Conservation (phyloP, 2,888 invertebrate genomes). For the Drosophila suboccidentalis region DNA sequence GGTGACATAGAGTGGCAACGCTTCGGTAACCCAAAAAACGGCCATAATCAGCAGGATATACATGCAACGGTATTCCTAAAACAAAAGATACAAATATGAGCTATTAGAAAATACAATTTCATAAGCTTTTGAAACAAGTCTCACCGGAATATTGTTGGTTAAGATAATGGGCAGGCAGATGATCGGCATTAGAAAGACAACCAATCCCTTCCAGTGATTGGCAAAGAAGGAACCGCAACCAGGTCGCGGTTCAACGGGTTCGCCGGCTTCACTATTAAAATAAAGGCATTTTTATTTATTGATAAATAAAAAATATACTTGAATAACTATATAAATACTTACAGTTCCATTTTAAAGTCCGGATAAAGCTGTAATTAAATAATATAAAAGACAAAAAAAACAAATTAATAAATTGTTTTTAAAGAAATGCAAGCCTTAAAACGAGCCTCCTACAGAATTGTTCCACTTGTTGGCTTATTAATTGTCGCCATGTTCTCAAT, state of each 20-base stretch:
- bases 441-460: conserved; percentile 30
- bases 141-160: conserved; percentile 87
- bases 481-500: conserved; percentile 48
- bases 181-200: conserved; percentile 90
- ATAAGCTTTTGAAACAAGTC: conserved; percentile 56
- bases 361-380: conserved; percentile 55
- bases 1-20: conserved; percentile 92
- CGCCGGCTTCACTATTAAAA: conserved; percentile 70
- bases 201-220: conserved; percentile 91
- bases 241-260: conserved; percentile 55
- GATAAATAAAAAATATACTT: not conserved
- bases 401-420: conserved; percentile 22
- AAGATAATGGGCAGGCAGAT: conserved; percentile 90
- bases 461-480: conserved; percentile 31
- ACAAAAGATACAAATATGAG: conserved; percentile 44
- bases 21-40: conserved; percentile 93
- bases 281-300: not conserved
- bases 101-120: not conserved
- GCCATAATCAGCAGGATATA: conserved; percentile 94
- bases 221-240: conserved; percentile 86
- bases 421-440: not conserved
- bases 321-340: conserved; percentile 49
- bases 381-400: conserved; percentile 26
- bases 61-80: conserved; percentile 90
- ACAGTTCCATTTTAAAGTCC: conserved; percentile 79